A percentile compares a stretch with the other conserved stretches of the same genome.
Evolutionary conservation across 2,113 vertebrate genomes (phyloP).

Genomic region (Notarius lentiginosus): DNA sequence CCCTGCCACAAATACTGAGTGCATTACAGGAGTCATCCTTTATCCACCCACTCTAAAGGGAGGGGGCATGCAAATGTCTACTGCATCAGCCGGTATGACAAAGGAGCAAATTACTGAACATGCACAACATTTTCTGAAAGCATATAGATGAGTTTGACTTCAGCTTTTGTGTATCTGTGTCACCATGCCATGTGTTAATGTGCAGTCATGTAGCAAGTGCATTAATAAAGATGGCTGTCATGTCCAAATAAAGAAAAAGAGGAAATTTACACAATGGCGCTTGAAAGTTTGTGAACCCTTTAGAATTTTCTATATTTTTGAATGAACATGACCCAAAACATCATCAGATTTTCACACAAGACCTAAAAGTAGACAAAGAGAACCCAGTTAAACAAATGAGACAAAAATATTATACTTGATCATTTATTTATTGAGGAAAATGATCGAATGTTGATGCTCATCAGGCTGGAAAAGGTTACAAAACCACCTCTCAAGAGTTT

Average conservation of each 20-base stretch:
- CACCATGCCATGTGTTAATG: conserved; percentile 30
- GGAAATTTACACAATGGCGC: background rate
- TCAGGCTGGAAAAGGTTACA: too few relatives aligned
- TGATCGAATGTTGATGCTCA: too few relatives aligned
- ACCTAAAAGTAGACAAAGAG: too few relatives aligned
- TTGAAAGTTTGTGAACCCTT: too few relatives aligned
- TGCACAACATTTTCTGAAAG: conserved; percentile 53
- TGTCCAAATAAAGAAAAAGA: background rate
- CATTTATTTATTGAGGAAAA: too few relatives aligned
- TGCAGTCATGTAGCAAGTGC: conserved; percentile 19
- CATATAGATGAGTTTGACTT: conserved; percentile 43
- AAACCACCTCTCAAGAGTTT: too few relatives aligned
- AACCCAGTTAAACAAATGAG: too few relatives aligned
- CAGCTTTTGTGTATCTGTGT: conserved; percentile 38
- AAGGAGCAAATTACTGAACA: conserved; percentile 55
- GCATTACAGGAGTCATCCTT: conserved; percentile 56
- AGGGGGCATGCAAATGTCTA: conserved; percentile 58
- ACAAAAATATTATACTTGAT: too few relatives aligned
- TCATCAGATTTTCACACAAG: too few relatives aligned
- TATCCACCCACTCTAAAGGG: conserved; percentile 53
- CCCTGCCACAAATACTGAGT: conserved; percentile 63
- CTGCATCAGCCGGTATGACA: conserved; percentile 54
- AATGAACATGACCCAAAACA: too few relatives aligned
- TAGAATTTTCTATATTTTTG: too few relatives aligned
- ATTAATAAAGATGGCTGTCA: background rate